A percentile compares a stretch with the other conserved stretches of the same genome.
phyloP scores from a whole-genome alignment of 2,797 vertebrate genomes.

The Siniperca obscura region DNA sequence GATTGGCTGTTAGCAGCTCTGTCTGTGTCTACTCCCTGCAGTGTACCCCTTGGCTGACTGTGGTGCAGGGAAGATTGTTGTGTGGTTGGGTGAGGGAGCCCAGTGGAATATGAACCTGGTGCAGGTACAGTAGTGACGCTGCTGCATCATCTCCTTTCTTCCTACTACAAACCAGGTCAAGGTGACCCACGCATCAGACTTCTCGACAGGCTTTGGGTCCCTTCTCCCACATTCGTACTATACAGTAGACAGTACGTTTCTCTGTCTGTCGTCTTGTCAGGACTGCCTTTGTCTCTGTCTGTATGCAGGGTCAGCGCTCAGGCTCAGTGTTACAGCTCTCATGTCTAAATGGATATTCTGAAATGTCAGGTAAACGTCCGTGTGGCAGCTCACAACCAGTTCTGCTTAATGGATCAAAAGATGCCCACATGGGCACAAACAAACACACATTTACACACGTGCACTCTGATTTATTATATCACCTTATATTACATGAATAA shows the following conservation, averaged over 20 bases:
- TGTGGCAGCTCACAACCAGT: slow-evolving; percentile 36
- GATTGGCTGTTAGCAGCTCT: slow-evolving; percentile 69
- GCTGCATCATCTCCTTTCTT: slow-evolving; percentile 64
- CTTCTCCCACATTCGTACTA: slow-evolving; percentile 31
- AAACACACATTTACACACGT: slow-evolving; percentile 5
- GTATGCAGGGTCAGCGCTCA: slow-evolving; percentile 51
- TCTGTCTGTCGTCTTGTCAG: slow-evolving; percentile 29
- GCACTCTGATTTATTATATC: slow-evolving; percentile 3
- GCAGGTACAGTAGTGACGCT: slow-evolving; percentile 59
- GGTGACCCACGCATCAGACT: slow-evolving; percentile 74
- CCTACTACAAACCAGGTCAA: slow-evolving; percentile 81
- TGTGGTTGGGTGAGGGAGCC: slow-evolving; percentile 59
- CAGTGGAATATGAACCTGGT: slow-evolving; percentile 65
- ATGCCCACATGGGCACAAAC: slow-evolving; percentile 16
- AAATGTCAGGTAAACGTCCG: slow-evolving; percentile 57
- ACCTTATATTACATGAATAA: slow-evolving; percentile 14
- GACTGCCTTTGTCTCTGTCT: slow-evolving; percentile 30
- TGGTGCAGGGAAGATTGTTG: slow-evolving; percentile 49
- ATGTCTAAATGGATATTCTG: slow-evolving; percentile 61
- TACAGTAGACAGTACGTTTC: slow-evolving; percentile 34
- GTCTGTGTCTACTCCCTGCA: slow-evolving; percentile 52
- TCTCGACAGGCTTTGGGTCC: slow-evolving; percentile 30
- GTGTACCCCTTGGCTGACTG: slow-evolving; percentile 46
- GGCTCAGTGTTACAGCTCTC: slow-evolving; percentile 46
- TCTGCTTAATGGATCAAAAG: slow-evolving; percentile 40